Evolutionary conservation across 2,888 invertebrate species (phyloP).

Genomic region (Spilosoma lubricipeda): DNA sequence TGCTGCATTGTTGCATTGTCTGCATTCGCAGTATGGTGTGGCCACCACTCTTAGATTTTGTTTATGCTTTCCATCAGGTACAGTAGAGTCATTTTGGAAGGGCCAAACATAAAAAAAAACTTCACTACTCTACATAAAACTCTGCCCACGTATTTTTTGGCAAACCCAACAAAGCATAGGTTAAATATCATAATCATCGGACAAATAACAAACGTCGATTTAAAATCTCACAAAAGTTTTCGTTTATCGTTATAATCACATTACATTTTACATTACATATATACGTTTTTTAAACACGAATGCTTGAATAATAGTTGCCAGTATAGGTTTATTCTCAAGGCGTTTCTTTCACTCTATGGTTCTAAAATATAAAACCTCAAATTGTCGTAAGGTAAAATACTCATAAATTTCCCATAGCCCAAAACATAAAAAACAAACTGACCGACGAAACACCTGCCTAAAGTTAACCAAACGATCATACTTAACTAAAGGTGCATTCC

Average conservation of each 20-base stretch:
- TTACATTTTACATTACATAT: background rate
- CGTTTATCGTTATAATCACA: no score
- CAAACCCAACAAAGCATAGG: background rate
- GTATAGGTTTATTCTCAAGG: background rate
- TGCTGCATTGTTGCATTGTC: no score
- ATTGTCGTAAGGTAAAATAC: conserved; percentile 22
- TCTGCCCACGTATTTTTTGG: background rate
- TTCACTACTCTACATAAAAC: no score
- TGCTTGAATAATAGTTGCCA: background rate
- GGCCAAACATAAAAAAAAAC: no score
- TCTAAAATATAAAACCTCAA: background rate
- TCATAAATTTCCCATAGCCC: conserved; percentile 33
- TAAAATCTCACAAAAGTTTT: no score
- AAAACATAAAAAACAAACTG: conserved; percentile 31
- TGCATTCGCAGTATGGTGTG: no score
- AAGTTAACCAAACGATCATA: conserved; percentile 36
- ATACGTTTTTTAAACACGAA: background rate
- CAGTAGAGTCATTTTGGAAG: no score
- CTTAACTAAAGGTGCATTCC: conserved; percentile 48
- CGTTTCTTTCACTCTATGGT: background rate
- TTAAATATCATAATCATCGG: background rate
- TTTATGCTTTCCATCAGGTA: no score
- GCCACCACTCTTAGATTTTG: no score
- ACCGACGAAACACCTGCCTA: conserved; percentile 46
- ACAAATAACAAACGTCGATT: background rate